Conservation (phyloP, 2,797 vertebrate species). For the Heteromormyrus szaboi region DNA sequence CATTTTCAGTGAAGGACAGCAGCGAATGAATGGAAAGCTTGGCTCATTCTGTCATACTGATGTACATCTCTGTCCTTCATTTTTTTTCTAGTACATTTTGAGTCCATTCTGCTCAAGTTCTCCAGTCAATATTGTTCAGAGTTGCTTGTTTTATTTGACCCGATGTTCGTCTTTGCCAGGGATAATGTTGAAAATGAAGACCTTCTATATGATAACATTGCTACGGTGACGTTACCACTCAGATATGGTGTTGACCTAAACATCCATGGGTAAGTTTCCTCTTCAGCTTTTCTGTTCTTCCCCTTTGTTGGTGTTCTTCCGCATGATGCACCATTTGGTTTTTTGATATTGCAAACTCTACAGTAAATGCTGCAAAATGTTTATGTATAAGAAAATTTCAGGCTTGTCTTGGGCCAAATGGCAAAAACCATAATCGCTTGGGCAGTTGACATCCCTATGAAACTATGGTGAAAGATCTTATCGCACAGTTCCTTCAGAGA, state of each 20-base stretch:
- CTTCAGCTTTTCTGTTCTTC: background rate
- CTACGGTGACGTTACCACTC: constrained; percentile 65
- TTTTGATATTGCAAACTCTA: background rate
- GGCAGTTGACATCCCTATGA: background rate
- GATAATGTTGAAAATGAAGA: constrained; percentile 69
- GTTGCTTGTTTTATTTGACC: background rate
- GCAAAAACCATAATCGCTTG: background rate
- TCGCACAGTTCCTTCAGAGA: background rate
- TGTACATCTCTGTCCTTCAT: background rate
- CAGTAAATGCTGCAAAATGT: background rate
- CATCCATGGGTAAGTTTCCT: constrained; percentile 73
- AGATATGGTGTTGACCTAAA: constrained; percentile 74
- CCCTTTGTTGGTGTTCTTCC: background rate
- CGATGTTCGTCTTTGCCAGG: constrained; percentile 48
- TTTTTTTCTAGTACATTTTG: background rate
- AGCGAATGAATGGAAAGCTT: background rate
- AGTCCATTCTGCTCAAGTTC: background rate
- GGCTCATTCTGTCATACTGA: background rate
- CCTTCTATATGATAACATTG: constrained; percentile 60
- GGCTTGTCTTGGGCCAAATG: background rate
- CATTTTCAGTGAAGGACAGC: constrained; percentile 16
- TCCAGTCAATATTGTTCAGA: background rate
- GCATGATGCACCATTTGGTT: background rate
- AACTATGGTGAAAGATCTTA: background rate
- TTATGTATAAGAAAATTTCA: background rate